Base-by-base conservation (phyloP, 2,797 vertebrate species). In the Galaxias olidus region DNA sequence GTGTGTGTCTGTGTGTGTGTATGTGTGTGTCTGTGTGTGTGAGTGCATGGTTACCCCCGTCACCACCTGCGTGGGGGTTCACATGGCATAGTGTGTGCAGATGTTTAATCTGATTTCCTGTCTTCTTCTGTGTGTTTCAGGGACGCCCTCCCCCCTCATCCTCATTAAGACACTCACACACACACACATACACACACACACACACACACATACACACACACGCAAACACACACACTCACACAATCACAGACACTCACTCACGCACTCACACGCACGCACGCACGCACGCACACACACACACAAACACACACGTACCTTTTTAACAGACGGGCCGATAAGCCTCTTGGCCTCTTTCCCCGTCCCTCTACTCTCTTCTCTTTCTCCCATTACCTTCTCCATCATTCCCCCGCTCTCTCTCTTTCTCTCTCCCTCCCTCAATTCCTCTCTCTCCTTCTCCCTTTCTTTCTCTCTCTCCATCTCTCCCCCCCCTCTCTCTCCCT, bases 251-350 rank as follows among this genome's bases (percentile, higher is more conserved):
- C n/a, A n/a, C 51, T 10, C 42, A 13, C 55, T 18, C 65, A 18
- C n/a, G 13, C 51, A 59, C 68, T 60, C 61, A 66, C 61, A 63
- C 9, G 14, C 5, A 9, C 9, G 65, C 15, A 8, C 19, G 42
- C 42, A 44, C 15, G 6, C 61, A 58, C 40, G 45, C 20, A 4
- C 7, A n/a, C 58, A 20, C 2, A 30, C 15, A 8, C 20, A 46
- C 43, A 45, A 14, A 8, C 61, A 59, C 41, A 45, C 20, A 4
- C 8, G 13, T 58, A 41, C 67, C 15, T 50, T 57, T 30, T 61
- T 1, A 53, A 59, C 78, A 80, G 82, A 83, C 70, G 71, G 79
- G 73, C 70, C 45, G 83, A 81, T 78, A 78, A 80, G 72, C 69
- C 54, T 10, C 58, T 50, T 67, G 56, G 20, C 49, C 45, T 58